These are phyloP conservation scores for Pterostichus niger DNA, from an alignment of 2,888 invertebrate genomes.

Conservation along the genomic window DNA sequence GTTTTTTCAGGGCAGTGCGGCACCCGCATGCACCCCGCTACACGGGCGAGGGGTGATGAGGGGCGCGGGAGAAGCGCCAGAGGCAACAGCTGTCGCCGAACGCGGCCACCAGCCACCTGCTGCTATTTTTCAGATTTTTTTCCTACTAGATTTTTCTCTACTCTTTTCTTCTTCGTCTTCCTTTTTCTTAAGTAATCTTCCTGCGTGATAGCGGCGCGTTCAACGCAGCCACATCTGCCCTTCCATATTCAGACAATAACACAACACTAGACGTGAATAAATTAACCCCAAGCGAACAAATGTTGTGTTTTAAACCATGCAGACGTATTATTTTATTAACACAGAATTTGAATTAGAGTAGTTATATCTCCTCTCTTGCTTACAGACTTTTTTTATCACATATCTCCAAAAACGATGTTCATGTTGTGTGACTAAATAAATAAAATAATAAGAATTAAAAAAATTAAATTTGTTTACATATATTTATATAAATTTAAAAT, in stretches of 20 bases:
- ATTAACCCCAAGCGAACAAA: slow-evolving; percentile 32
- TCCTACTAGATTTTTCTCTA: slow-evolving; percentile 56
- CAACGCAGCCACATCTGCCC: slow-evolving; percentile 42
- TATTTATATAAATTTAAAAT: too few relatives aligned
- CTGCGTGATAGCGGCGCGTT: slow-evolving; percentile 39
- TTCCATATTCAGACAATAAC: slow-evolving; percentile 29
- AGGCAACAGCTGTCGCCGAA: slow-evolving; percentile 47
- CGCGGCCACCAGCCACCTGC: slow-evolving; percentile 60
- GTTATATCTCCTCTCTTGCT: background rate
- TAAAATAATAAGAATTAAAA: too few relatives aligned
- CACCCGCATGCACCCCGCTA: slow-evolving; percentile 39
- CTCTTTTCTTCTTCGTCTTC: slow-evolving; percentile 40
- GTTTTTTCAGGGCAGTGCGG: slow-evolving; percentile 14
- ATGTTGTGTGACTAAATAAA: too few relatives aligned
- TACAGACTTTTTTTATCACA: too few relatives aligned
- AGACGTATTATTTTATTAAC: slow-evolving; percentile 18
- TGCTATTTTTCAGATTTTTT: slow-evolving; percentile 64
- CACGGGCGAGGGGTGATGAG: background rate
- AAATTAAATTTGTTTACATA: too few relatives aligned
- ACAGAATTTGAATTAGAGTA: background rate
- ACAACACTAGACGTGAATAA: slow-evolving; percentile 35
- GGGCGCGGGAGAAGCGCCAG: background rate
- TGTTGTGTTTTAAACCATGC: background rate
- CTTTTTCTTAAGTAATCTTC: slow-evolving; percentile 55
- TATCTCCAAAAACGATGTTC: too few relatives aligned